Percentiles rank a stretch among this genome's conserved stretches.
Conservation (phyloP, 2,797 vertebrate species). For the Kryptolebias ocellatus region DNA sequence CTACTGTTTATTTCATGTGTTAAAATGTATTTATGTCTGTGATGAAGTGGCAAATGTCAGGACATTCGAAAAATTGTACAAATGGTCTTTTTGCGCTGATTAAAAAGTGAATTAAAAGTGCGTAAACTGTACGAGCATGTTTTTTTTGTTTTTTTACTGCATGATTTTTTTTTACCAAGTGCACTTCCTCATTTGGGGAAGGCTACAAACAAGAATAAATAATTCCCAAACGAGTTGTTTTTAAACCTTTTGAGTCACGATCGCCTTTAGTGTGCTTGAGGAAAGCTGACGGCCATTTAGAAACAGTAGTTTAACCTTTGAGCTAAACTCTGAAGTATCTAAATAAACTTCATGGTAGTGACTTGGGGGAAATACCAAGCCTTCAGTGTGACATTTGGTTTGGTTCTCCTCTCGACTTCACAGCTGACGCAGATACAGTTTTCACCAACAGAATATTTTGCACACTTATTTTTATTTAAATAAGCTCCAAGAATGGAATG, state of each 20-base stretch:
- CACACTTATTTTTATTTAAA: conserved; percentile 81
- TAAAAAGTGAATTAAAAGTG: too few species aligned
- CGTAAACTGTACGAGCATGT: too few species aligned
- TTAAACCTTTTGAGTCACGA: conserved; percentile 12
- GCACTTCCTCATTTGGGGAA: conserved; percentile 38
- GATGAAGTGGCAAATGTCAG: too few species aligned
- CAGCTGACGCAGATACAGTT: neutral
- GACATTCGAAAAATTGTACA: too few species aligned
- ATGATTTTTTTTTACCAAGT: conserved; percentile 2
- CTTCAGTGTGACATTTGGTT: conserved; percentile 10
- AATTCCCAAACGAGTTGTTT: conserved; percentile 22
- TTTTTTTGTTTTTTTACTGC: neutral
- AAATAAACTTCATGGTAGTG: conserved; percentile 4
- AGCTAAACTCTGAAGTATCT: conserved; percentile 4
- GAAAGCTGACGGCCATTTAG: neutral
- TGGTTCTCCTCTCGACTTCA: neutral
- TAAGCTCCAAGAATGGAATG: conserved; percentile 71
- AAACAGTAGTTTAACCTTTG: conserved; percentile 9
- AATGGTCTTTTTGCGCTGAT: too few species aligned
- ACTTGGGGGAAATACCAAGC: conserved; percentile 12
- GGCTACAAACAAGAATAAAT: conserved; percentile 7
- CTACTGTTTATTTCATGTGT: too few species aligned
- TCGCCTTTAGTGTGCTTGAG: neutral
- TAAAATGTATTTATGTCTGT: neutral
- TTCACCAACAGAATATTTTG: conserved; percentile 31